phyloP scores from a whole-genome alignment of 1,140 invertebrate genomes.

The Drosophila pseudoobscura region DNA sequence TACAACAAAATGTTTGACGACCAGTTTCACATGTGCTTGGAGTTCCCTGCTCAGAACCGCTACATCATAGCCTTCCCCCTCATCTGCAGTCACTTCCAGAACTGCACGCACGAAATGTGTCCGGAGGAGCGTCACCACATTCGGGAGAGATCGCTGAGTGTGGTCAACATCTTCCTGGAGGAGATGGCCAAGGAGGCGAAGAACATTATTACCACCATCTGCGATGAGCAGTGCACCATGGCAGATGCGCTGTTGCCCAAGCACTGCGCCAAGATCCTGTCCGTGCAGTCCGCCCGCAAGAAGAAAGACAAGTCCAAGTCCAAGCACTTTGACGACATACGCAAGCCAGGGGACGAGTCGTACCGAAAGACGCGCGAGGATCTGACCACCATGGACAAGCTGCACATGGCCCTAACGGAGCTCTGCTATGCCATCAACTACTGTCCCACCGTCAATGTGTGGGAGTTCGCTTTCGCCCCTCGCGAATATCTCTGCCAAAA shows the following conservation, averaged over 20 bases:
- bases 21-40: constrained; percentile 99
- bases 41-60: constrained; percentile 98
- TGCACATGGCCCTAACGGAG: constrained; percentile 99
- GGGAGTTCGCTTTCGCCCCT: constrained; percentile 99
- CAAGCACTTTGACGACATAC: constrained; percentile 91
- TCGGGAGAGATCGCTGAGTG: constrained; percentile 96
- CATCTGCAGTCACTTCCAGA: constrained; percentile 98
- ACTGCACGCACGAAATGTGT: constrained; percentile 98
- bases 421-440: constrained; percentile 98
- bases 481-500: constrained; percentile 98
- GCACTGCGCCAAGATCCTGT: constrained; percentile 95
- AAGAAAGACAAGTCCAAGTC: constrained; percentile 95
- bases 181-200: constrained; percentile 99
- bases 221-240: constrained; percentile 97
- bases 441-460: constrained; percentile 97
- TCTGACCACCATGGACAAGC: constrained; percentile 98
- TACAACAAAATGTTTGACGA: constrained; percentile 98
- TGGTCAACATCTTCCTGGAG: constrained; percentile 98
- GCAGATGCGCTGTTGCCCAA: constrained; percentile 97
- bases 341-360: constrained; percentile 96
- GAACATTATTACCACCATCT: constrained; percentile 99
- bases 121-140: constrained; percentile 99
- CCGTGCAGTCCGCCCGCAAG: constrained; percentile 93
- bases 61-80: constrained; percentile 99
- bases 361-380: constrained; percentile 97